Evolutionary conservation across 1,140 invertebrate species (phyloP), one percentile per base, ranked within the genome.

Genomic region (Brachystomella parvula): DNA sequence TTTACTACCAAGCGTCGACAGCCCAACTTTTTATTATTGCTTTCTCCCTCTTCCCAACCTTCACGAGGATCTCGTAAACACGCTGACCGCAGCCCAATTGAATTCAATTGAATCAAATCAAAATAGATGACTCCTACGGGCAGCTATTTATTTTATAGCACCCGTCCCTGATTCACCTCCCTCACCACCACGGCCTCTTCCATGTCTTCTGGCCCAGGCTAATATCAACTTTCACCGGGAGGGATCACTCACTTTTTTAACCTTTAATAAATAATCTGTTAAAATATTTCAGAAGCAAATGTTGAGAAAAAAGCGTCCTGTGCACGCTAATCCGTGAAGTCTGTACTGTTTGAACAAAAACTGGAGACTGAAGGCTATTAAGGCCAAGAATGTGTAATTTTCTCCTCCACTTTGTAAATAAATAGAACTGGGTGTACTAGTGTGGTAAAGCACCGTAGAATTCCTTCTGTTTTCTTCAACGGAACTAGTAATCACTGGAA

Each of bases 91-190:
- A 53, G 24, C 15, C 49, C 12, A 53, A 53, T 53, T 53, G 49
- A 53, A 53, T 53, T 53, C 12, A 15, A 53, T 53, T 53, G 49
- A 53, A 53, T 53, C 49, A 53, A 53, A 53, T 53, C 49, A 53
- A 53, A 53, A 53, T 53, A 53, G 24, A 53, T 53, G 49, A 53
- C 49, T 53, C 3, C 6, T 15, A 53, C 49, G 49, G 35, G 35
- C 6, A 39, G 35, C 9, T 17, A 6, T 53, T 53, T 53, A 53
- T 53, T n/a, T 53, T 9, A 53, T 53, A 26, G 49, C 15, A 53
- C 49, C n/a, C n/a, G n/a, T n/a, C n/a, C n/a, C n/a, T n/a, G n/a
- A n/a, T n/a, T n/a, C n/a, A n/a, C n/a, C n/a, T n/a, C n/a, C n/a
- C n/a, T n/a, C n/a, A n/a, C n/a, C n/a, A n/a, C n/a, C n/a, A n/a